Percentiles rank a stretch among this genome's conserved stretches.
These are phyloP conservation scores for Potorous gilbertii DNA, from an alignment of 2,797 vertebrate genomes.

Conservation along the genomic window DNA sequence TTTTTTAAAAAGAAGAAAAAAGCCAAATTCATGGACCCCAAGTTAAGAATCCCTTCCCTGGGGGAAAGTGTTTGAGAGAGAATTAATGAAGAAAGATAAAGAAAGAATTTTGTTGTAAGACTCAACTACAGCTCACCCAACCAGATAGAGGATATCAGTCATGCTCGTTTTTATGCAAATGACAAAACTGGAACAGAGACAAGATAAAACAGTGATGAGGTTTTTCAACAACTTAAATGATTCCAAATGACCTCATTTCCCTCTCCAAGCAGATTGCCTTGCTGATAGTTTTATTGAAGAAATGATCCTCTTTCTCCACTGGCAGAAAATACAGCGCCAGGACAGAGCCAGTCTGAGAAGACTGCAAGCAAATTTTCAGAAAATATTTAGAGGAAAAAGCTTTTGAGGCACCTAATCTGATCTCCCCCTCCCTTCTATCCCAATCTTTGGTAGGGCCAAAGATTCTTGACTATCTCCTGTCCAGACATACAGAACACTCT, in stretches of 20 bases:
- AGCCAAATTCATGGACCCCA: background rate
- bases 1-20: background rate
- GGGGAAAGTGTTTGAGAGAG: background rate
- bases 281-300: background rate
- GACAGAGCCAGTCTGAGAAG: background rate
- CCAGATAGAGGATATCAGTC: background rate
- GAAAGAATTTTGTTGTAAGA: background rate
- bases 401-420: background rate
- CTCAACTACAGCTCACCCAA: background rate
- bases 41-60: background rate
- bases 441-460: background rate
- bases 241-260: background rate
- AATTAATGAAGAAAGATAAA: background rate
- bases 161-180: background rate
- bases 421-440: background rate
- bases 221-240: background rate
- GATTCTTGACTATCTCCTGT: background rate
- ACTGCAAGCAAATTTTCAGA: background rate
- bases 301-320: background rate
- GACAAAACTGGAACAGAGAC: background rate
- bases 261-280: background rate
- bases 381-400: background rate
- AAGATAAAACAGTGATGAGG: background rate
- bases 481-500: background rate
- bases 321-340: background rate